These are phyloP conservation scores for Torymus auratus DNA, from an alignment of 2,888 invertebrate genomes.

Conservation along the genomic window DNA sequence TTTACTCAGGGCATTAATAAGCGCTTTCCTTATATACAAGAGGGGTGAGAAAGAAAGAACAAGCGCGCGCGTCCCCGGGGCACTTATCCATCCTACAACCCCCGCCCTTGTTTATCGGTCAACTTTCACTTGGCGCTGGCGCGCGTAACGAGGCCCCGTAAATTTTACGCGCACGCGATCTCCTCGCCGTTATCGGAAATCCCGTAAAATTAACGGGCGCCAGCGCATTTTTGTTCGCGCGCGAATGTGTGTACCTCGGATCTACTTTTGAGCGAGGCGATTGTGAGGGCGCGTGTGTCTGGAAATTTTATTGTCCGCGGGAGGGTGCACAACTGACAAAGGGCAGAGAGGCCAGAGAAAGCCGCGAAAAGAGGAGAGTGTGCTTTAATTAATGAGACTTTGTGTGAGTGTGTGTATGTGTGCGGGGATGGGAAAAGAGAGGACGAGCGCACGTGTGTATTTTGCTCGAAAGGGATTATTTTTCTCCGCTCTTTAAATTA, in stretches of 20 bases:
- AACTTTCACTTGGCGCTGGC: slow-evolving; percentile 57
- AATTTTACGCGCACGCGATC: slow-evolving; percentile 53
- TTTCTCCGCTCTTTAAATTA: not conserved
- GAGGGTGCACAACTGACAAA: slow-evolving; percentile 7
- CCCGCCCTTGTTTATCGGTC: slow-evolving; percentile 60
- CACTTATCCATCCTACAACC: slow-evolving; percentile 23
- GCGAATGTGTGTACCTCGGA: not conserved
- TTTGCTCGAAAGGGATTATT: slow-evolving; percentile 22
- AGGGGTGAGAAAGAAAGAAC: not conserved
- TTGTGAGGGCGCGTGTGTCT: not conserved
- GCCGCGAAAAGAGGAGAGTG: not conserved
- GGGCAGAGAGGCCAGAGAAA: not conserved
- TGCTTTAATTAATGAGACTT: slow-evolving; percentile 33
- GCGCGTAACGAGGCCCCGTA: slow-evolving; percentile 51
- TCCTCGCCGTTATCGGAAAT: slow-evolving; percentile 59
- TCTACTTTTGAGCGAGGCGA: slow-evolving; percentile 18
- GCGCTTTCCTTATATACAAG: too few relatives aligned
- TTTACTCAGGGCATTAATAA: too few relatives aligned
- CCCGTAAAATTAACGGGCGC: slow-evolving; percentile 60
- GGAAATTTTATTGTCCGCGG: slow-evolving; percentile 27
- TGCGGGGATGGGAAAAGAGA: not conserved
- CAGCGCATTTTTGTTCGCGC: slow-evolving; percentile 3
- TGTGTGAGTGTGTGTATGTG: not conserved
- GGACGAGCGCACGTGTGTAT: not conserved
- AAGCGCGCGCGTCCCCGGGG: not conserved